Evolutionary conservation across 2,113 vertebrate species (phyloP), one percentile per base, ranked within the genome.

Genomic region (Laticauda laticaudata): DNA sequence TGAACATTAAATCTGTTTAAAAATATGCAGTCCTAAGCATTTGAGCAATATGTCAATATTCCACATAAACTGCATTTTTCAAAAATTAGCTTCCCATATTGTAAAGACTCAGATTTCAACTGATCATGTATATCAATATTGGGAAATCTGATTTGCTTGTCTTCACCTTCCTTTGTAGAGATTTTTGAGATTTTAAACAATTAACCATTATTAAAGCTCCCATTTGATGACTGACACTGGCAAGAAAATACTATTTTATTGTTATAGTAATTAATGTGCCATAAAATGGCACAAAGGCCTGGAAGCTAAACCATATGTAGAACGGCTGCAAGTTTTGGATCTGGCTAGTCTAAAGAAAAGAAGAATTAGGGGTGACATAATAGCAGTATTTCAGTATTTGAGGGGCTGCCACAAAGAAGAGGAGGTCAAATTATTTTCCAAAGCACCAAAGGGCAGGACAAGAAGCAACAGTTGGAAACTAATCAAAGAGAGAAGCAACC

Each of bases 241-340:
- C 86, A 87, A 75, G 48, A 0, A 69, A 2, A 94, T 89, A 0
- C n/a, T 29, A 29, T 88, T 95, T 96, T 94, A 94, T 4, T 29
- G 88, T 57, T 59, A 48, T 1, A 39, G 18, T 90, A 95, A 94
- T 85, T 87, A 88, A 86, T 93, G 93, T 59, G 88, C 92, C 86
- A 94, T 96, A 95, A 96, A 45, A 56, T 94, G 95, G 23, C 57
- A 59, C 23, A 59, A 59, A 57, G 20, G 56, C 20, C 56, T 57
- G 56, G 56, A 21, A 20, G 23, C 20, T 57, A 57, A 59, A 9
- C 23, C 57, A 59, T 24, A 59, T 59, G 23, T 24, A 59, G 23
- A 59, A 59, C 0, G 23, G 56, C 21, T 23, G 6, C 56, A 59
- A 21, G 56, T 59, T 59, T 59, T 59, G 56, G 56, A 6, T 59